Evolutionary conservation across 2,888 invertebrate genomes (phyloP), one percentile per base, ranked within the genome.

Genomic region (Agrochola circellaris): DNA sequence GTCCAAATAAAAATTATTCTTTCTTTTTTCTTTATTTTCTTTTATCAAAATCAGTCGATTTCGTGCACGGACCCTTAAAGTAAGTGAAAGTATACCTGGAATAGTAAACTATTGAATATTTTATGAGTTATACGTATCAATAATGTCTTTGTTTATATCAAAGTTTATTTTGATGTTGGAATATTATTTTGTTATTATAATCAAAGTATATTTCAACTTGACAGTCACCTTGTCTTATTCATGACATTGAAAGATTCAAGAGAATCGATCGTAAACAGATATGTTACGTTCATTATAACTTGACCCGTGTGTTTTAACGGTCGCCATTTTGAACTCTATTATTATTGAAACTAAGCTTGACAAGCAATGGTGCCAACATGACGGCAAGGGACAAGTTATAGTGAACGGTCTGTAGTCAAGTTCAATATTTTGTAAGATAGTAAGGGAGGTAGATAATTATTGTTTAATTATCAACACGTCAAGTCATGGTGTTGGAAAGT

Each of bases 91-190:
- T 48, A 34, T 45, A 34, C 17, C 34, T 60, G 8, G 1, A 66
- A 30, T 13, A 9, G 23, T 62, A 30, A 75, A 56, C 45, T 17
- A 4, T 34, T 84, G 8, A 83, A 83, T 84, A 85, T 77, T 77
- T 73, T 26, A 81, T 73, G 26, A 34, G 58, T 62, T n/a, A 42
- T 48, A 81, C 73, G 70, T 85, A 75, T 70, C 64, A 58, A 48
- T 68, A 77, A 84, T 72, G 58, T 73, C 26, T 75, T 62, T 73
- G 67, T 81, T 73, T 45, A 65, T 34, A 30, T 23, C 15, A 13
- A 75, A 62, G 81, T 81, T 75, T 45, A 68, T 81, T 58, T 64
- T 68, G 69, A 70, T 38, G 42, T 70, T 54, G 17, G 45, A 45
- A 56, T 51, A 68, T 70, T 42, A 45, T 60, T 79, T 74, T 70